These are phyloP conservation scores for Clistopyga incitator DNA, from an alignment of 2,888 invertebrate genomes.

Conservation along the genomic window DNA sequence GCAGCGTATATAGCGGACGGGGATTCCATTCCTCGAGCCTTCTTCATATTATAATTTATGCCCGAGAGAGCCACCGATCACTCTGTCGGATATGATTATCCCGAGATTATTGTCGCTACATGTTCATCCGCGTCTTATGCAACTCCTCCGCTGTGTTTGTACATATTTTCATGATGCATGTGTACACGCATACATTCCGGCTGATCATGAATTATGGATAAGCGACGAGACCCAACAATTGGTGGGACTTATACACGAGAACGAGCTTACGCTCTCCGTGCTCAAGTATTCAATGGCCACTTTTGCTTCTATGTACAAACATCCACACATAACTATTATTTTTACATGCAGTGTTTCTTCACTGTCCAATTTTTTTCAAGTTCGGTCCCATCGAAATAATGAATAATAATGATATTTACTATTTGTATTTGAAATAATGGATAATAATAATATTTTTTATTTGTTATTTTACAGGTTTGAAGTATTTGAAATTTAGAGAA, in stretches of 20 bases:
- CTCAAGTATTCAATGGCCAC: slow-evolving; percentile 24
- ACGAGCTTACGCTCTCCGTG: slow-evolving; percentile 11
- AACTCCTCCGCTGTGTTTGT: slow-evolving; percentile 35
- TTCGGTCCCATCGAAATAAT: no score
- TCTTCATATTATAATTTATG: slow-evolving; percentile 41
- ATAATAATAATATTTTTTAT: no score
- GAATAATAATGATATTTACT: no score
- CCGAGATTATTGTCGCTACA: slow-evolving; percentile 46
- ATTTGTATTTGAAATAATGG: no score
- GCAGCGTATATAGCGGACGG: background rate
- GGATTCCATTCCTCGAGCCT: slow-evolving; percentile 34
- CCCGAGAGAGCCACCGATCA: slow-evolving; percentile 30
- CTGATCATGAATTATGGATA: slow-evolving; percentile 50
- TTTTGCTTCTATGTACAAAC: background rate
- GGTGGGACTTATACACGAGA: slow-evolving; percentile 22
- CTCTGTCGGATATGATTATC: slow-evolving; percentile 51
- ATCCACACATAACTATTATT: no score
- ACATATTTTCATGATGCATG: slow-evolving; percentile 50
- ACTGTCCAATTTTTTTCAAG: no score
- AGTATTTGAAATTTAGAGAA: no score
- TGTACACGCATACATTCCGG: background rate
- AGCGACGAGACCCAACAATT: slow-evolving; percentile 49
- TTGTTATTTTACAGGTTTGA: no score
- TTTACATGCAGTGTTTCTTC: no score
- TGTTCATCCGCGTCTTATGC: slow-evolving; percentile 43